A percentile compares a stretch with the other conserved stretches of the same genome.
phyloP scores from a whole-genome alignment of 53 echinoderm and acorn worm genomes.

The Luidia sarsii region DNA sequence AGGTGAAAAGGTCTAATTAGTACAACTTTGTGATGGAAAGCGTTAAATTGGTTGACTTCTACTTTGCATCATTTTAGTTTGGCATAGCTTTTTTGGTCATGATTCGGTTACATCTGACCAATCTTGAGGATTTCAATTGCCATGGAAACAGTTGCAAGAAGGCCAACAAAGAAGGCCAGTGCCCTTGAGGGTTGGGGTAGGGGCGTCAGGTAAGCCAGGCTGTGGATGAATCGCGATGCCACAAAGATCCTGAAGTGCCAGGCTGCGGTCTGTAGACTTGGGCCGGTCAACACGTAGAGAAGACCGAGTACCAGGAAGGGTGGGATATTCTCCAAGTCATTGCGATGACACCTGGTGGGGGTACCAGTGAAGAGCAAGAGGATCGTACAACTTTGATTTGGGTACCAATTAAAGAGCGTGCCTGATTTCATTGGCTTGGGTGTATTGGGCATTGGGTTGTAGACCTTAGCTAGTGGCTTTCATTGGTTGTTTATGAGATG shows the following conservation, averaged over 20 bases:
- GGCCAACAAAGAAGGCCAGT: slow-evolving; percentile 53
- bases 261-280: slow-evolving; percentile 57
- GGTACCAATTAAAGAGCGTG: not conserved
- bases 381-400: too few relatives aligned
- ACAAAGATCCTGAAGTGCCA: slow-evolving; percentile 70
- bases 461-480: not conserved
- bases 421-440: too few relatives aligned
- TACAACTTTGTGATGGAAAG: too few relatives aligned
- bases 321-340: slow-evolving; percentile 87
- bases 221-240: slow-evolving; percentile 70
- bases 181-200: slow-evolving; percentile 67
- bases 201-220: slow-evolving; percentile 59
- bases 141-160: slow-evolving; percentile 60
- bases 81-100: too few relatives aligned
- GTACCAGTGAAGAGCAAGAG: not conserved
- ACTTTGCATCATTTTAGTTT: too few relatives aligned
- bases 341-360: slow-evolving; percentile 69
- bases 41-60: too few relatives aligned
- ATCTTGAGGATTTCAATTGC: slow-evolving; percentile 45
- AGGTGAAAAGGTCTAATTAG: too few relatives aligned
- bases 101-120: slow-evolving; percentile 34
- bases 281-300: slow-evolving; percentile 68
- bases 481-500: too few relatives aligned
- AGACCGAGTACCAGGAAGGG: slow-evolving; percentile 80
- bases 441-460: not conserved